Conservation (phyloP, 2,113 vertebrate species). For the Leptobrachium leishanense region DNA sequence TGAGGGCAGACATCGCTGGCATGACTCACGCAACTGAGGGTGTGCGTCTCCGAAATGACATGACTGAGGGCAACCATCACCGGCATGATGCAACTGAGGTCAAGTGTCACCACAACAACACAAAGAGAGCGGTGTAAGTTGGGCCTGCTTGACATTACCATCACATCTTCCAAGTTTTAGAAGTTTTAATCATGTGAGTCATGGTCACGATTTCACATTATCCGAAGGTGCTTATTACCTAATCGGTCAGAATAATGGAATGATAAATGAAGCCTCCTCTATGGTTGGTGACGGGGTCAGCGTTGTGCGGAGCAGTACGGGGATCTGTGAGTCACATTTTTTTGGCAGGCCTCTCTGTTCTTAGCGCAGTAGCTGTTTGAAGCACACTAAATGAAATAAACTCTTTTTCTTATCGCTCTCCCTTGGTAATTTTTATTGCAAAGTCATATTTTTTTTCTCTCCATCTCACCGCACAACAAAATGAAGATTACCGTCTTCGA, state of each 20-base stretch:
- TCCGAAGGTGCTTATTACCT: neutral
- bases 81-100: too few relatives aligned
- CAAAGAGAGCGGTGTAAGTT: too few relatives aligned
- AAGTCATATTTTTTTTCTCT: slow-evolving; percentile 28
- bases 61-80: too few relatives aligned
- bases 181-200: too few relatives aligned
- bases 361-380: slow-evolving; percentile 12
- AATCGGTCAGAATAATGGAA: slow-evolving; percentile 10
- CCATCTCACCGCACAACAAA: slow-evolving; percentile 3
- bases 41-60: too few relatives aligned
- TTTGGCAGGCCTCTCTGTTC: slow-evolving; percentile 36
- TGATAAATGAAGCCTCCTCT: neutral
- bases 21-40: too few relatives aligned
- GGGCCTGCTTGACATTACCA: too few relatives aligned
- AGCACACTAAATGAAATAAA: neutral
- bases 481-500: slow-evolving; percentile 24
- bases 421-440: slow-evolving; percentile 31
- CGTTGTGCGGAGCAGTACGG: neutral
- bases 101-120: too few relatives aligned
- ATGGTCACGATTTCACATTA: neutral
- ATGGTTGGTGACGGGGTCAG: slow-evolving; percentile 13
- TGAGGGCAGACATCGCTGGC: too few relatives aligned
- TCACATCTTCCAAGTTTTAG: too few relatives aligned
- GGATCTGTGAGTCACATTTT: slow-evolving; percentile 19
- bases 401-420: slow-evolving; percentile 14